A percentile compares a stretch with the other conserved stretches of the same genome.
phyloP scores from a whole-genome alignment of 2,113 vertebrate genomes.

The Vulpes lagopus region DNA sequence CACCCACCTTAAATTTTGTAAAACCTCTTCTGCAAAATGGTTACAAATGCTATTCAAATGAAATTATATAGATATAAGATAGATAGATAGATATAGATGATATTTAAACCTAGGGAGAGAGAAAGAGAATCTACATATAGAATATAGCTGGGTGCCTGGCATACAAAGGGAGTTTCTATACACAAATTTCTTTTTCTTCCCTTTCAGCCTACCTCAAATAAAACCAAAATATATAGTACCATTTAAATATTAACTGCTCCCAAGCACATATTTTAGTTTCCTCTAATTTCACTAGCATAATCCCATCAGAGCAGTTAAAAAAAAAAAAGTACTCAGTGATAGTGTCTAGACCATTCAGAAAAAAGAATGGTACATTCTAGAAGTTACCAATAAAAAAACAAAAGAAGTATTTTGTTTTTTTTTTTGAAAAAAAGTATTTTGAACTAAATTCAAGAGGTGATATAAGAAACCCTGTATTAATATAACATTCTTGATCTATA shows the following conservation, averaged over 20 bases:
- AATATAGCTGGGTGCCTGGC: background rate
- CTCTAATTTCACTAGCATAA: background rate
- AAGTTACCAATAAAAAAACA: background rate
- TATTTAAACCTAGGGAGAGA: background rate
- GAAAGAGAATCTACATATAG: background rate
- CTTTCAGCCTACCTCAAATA: background rate
- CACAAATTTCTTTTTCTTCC: background rate
- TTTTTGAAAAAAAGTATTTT: background rate
- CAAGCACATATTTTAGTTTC: background rate
- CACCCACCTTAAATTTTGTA: background rate
- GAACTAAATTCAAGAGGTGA: background rate
- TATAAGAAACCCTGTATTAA: background rate
- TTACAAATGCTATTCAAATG: background rate
- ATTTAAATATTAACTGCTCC: background rate
- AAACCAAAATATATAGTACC: background rate
- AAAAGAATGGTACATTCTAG: background rate
- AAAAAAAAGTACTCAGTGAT: background rate
- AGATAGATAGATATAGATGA: background rate
- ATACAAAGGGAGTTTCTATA: background rate
- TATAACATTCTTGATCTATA: conserved; percentile 32
- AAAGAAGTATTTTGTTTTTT: background rate
- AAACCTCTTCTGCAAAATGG: background rate
- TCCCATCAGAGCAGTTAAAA: background rate
- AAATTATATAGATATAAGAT: background rate
- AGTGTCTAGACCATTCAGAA: background rate